Base-by-base conservation (phyloP, 1,140 invertebrate genomes). In the Drosophila neocordata region DNA sequence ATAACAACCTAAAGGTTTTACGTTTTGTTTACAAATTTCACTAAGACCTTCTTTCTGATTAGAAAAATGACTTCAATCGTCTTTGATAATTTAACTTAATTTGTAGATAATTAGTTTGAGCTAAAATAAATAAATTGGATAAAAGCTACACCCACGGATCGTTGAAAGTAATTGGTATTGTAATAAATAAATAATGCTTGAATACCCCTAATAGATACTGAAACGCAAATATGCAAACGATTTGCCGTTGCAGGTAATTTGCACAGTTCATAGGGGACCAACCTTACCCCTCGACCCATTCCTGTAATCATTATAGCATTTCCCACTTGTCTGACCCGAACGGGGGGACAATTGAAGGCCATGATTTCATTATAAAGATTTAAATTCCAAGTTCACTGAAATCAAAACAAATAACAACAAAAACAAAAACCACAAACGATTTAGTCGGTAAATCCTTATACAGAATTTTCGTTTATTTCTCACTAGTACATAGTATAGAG, bases 331-430 rank as follows among this genome's bases (percentile, higher is more conserved):
- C 15, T 48, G 37, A 38, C 12, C 37, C 72, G 69, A 60, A 72
- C 1, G 15, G 41, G 41, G 15, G 15, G 9, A 63, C 51, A 53
- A 59, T 61, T 64, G 48, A 60, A 71, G 82, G 83, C 82, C 83
- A 79, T 87, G 79, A 88, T 88, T 87, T 89, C 75, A 87, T 87
- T 88, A 83, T 48, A 20, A 83, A 77, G 64, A 83, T 82, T 87
- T 87, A 77, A 87, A 87, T 87, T 87, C 83, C 83, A 87, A 87
- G 83, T 87, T 88, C 83, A 87, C 74, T 18, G n/a, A 52, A 48
- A 48, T n/a, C 41, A 62, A 72, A 60, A 63, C 20, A 61, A 66
- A 44, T 38, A 27, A 13, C 35, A 37, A 37, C n/a, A 24, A 24
- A 24, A 24, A 24, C 22, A 0, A 53, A 52, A 53, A 52, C 44